phyloP scores from a whole-genome alignment of 37 sponge, comb jelly and placozoan genomes.

The Beroe forskalii region DNA sequence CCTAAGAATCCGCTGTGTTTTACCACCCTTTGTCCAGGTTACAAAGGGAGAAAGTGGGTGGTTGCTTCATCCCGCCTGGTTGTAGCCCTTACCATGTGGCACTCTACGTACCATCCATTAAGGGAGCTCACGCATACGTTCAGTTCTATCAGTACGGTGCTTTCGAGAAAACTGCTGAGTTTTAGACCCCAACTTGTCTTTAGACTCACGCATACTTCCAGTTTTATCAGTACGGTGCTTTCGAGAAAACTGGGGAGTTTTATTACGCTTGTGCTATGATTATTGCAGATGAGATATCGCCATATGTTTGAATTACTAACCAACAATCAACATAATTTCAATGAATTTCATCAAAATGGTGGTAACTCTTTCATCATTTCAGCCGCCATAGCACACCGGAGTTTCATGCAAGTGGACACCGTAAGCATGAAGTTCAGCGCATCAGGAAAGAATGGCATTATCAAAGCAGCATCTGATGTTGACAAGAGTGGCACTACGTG shows the following conservation, averaged over 20 bases:
- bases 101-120: constrained; percentile 38
- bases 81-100: neutral
- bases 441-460: constrained; percentile 55
- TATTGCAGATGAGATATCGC: too few relatives aligned
- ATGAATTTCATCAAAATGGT: neutral
- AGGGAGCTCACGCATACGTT: constrained; percentile 57
- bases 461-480: constrained; percentile 21
- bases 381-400: constrained; percentile 50
- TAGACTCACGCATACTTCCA: constrained; percentile 50
- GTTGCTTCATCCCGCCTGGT: constrained; percentile 5
- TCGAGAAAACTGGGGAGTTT: constrained; percentile 42
- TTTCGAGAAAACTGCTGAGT: constrained; percentile 46
- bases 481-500: constrained; percentile 28
- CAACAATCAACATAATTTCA: neutral
- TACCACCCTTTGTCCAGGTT: too few relatives aligned
- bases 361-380: neutral
- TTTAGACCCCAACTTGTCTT: too few relatives aligned
- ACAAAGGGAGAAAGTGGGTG: constrained; percentile 39
- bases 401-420: constrained; percentile 19
- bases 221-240: constrained; percentile 38
- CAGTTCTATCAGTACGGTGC: constrained; percentile 50
- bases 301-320: neutral
- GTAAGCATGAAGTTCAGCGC: constrained; percentile 17
- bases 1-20: too few relatives aligned
- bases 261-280: too few relatives aligned